These are phyloP conservation scores for Neomicropteryx cornuta DNA, from an alignment of 1,140 invertebrate genomes.

Conservation along the genomic window DNA sequence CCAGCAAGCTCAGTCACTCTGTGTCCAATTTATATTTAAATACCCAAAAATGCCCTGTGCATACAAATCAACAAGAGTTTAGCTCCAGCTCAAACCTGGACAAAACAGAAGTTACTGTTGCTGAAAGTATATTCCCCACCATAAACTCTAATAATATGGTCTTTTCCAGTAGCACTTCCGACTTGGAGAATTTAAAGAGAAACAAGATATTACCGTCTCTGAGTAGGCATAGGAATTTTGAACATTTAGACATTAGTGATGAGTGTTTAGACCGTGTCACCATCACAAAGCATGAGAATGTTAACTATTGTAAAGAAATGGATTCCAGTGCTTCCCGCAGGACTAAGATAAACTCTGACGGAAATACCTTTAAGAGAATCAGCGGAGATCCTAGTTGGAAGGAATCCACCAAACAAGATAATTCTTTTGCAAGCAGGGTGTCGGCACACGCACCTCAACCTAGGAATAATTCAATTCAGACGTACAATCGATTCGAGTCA, in stretches of 20 bases:
- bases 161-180: slow-evolving; percentile 12
- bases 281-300: slow-evolving; percentile 9
- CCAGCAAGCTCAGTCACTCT: slow-evolving; percentile 8
- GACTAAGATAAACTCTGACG: not conserved
- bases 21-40: slow-evolving; percentile 8
- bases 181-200: slow-evolving; percentile 9
- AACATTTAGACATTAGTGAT: slow-evolving; percentile 9
- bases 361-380: not conserved
- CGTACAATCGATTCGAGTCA: too few relatives aligned
- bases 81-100: slow-evolving; percentile 8
- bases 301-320: slow-evolving; percentile 5
- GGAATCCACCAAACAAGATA: slow-evolving; percentile 6
- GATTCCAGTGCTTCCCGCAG: slow-evolving; percentile 9
- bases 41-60: not conserved
- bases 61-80: slow-evolving; percentile 5
- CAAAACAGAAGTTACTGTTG: slow-evolving; percentile 4
- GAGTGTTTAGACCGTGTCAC: slow-evolving; percentile 9
- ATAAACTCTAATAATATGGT: slow-evolving; percentile 9
- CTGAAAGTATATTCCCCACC: slow-evolving; percentile 2
- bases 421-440: slow-evolving; percentile 1
- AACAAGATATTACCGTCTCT: slow-evolving; percentile 11
- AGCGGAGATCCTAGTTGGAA: slow-evolving; percentile 6
- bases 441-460: too few relatives aligned
- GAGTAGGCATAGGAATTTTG: slow-evolving; percentile 10
- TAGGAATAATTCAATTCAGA: too few relatives aligned